Evolutionary conservation across 2,797 vertebrate genomes (phyloP).

Genomic region (Malacoraja senta): DNA sequence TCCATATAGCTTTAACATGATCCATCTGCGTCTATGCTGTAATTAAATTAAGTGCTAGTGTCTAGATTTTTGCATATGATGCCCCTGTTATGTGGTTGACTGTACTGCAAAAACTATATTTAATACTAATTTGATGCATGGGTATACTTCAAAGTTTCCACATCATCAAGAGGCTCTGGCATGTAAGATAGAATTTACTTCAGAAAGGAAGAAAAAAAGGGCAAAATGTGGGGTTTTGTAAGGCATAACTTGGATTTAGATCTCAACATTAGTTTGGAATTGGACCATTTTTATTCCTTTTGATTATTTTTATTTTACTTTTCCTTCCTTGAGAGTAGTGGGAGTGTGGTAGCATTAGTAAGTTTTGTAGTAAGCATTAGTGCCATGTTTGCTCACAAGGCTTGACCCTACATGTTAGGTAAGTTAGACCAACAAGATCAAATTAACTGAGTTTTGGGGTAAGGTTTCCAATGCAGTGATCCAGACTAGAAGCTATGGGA

Average conservation of each 20-base stretch:
- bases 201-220: neutral
- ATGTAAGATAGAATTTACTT: slow-evolving; percentile 1
- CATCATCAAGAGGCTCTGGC: slow-evolving; percentile 25
- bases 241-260: neutral
- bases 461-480: neutral
- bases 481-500: neutral
- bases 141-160: slow-evolving; percentile 28
- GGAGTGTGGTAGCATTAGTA: neutral
- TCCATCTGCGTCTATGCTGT: neutral
- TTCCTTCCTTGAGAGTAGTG: neutral
- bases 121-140: slow-evolving; percentile 19
- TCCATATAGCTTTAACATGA: neutral
- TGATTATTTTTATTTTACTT: neutral
- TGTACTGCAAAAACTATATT: slow-evolving; percentile 28
- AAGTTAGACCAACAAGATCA: neutral
- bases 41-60: slow-evolving; percentile 21
- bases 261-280: neutral
- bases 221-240: neutral
- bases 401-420: neutral
- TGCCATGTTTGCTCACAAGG: neutral
- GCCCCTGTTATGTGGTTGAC: slow-evolving; percentile 4
- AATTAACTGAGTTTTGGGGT: neutral
- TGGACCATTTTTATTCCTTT: neutral
- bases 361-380: no score
- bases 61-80: slow-evolving; percentile 26